phyloP scores from a whole-genome alignment of 2,888 invertebrate genomes.

The Eupithecia inturbata region DNA sequence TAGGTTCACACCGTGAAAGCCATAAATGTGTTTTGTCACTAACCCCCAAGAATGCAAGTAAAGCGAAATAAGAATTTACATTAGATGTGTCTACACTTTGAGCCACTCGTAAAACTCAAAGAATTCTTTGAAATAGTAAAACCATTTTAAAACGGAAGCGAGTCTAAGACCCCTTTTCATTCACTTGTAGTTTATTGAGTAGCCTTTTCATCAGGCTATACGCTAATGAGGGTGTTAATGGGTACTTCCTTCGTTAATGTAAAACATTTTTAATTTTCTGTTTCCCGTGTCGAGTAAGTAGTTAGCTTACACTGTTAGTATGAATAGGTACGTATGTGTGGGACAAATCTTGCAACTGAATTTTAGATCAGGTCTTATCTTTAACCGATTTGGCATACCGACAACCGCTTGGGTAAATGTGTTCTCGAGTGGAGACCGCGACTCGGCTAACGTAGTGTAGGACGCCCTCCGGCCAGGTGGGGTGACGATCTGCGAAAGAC shows the following conservation, averaged over 20 bases:
- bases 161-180: conserved; percentile 49
- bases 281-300: conserved; percentile 42
- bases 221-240: conserved; percentile 73
- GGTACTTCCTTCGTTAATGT: conserved; percentile 55
- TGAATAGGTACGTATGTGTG: no score
- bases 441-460: no score
- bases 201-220: conserved; percentile 63
- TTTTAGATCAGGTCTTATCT: not conserved
- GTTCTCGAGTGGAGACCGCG: no score
- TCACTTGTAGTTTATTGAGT: conserved; percentile 59
- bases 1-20: not conserved
- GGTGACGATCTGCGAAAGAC: no score
- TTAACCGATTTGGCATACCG: no score
- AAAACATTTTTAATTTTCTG: conserved; percentile 55
- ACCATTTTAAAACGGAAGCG: conserved; percentile 50
- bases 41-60: not conserved
- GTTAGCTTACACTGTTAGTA: no score
- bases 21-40: not conserved
- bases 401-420: no score
- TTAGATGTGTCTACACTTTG: not conserved
- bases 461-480: no score
- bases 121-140: conserved; percentile 55
- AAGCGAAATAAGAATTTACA: not conserved
- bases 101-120: conserved; percentile 31
- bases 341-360: no score